These are phyloP conservation scores for Falco naumanni DNA, from an alignment of 2,797 vertebrate species.

Conservation along the genomic window DNA sequence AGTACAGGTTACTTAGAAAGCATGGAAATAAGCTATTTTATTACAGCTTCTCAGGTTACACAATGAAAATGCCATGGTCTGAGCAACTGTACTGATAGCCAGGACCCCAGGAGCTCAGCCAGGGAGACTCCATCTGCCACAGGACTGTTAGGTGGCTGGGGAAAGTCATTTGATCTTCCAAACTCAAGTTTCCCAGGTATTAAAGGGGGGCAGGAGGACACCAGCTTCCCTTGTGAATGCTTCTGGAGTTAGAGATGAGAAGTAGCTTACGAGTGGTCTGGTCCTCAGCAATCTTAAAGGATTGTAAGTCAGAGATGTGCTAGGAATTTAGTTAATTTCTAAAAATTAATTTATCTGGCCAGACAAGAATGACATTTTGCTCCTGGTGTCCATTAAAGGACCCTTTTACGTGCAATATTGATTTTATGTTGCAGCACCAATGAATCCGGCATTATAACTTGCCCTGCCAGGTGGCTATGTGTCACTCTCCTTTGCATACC, in stretches of 20 bases:
- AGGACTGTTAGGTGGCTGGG: neutral
- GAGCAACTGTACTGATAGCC: neutral
- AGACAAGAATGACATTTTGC: neutral
- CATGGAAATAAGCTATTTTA: constrained; percentile 37
- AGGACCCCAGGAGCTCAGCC: neutral
- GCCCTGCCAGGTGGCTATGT: neutral
- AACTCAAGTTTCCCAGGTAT: neutral
- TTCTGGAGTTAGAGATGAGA: neutral
- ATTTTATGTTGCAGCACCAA: neutral
- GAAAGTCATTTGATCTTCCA: neutral
- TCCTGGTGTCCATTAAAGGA: neutral
- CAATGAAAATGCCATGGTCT: neutral
- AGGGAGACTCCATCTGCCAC: neutral
- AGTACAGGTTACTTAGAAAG: neutral
- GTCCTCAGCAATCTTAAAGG: neutral
- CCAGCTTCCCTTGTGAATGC: neutral
- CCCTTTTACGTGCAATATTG: neutral
- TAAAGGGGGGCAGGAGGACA: neutral
- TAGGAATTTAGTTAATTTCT: neutral
- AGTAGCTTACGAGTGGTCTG: neutral
- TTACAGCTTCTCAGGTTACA: constrained; percentile 50
- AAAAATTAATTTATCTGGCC: neutral
- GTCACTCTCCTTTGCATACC: neutral
- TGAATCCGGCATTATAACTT: neutral
- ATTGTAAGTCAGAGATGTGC: neutral